These are phyloP conservation scores for Indri indri DNA, from an alignment of 2,113 vertebrate species.

Conservation along the genomic window DNA sequence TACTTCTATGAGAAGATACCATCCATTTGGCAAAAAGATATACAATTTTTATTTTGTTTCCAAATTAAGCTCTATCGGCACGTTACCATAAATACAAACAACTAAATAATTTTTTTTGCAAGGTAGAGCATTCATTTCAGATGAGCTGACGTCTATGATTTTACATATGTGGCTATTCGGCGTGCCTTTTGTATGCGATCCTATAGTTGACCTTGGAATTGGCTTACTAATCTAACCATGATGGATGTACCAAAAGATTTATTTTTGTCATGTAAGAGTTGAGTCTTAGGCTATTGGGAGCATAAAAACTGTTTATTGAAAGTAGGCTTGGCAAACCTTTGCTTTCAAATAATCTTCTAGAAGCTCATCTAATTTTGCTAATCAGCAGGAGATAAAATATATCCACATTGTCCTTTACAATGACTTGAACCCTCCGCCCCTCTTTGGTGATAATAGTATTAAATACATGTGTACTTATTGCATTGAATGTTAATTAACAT, in stretches of 20 bases:
- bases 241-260: conserved; percentile 79
- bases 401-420: conserved; percentile 71
- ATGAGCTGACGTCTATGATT: conserved; percentile 43
- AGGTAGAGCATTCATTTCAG: conserved; percentile 58
- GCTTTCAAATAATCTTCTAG: conserved; percentile 75
- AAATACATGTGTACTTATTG: conserved; percentile 55
- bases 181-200: conserved; percentile 74
- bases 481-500: conserved; percentile 67
- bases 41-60: neutral
- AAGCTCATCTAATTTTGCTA: conserved; percentile 81
- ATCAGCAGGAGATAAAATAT: conserved; percentile 80
- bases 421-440: conserved; percentile 68
- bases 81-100: conserved; percentile 9
- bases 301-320: conserved; percentile 76
- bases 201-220: conserved; percentile 76
- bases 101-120: neutral
- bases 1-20: neutral
- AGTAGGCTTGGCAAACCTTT: conserved; percentile 74
- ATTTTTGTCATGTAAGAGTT: conserved; percentile 76
- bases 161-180: conserved; percentile 59
- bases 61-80: neutral
- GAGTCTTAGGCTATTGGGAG: conserved; percentile 71
- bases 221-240: conserved; percentile 66
- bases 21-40: conserved; percentile 7
- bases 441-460: conserved; percentile 73